Percentiles rank a stretch among this genome's conserved stretches.
Conservation (phyloP, 2,113 vertebrate species). For the Zootoca vivipara region DNA sequence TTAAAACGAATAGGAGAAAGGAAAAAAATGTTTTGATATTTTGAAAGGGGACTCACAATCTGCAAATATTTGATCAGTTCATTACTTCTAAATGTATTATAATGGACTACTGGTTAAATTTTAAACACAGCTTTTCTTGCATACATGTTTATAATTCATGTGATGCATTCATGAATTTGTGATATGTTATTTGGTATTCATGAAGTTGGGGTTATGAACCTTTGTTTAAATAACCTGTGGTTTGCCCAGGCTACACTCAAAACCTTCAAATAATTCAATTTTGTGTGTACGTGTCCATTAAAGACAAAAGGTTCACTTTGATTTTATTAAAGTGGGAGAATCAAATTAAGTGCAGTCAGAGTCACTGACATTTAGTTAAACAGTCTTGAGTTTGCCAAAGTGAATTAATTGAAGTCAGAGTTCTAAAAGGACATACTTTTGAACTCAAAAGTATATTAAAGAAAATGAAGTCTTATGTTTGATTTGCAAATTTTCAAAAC, state of each 20-base stretch:
- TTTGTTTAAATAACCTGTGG: slow-evolving; percentile 1
- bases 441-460: not conserved
- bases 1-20: not conserved
- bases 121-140: slow-evolving; percentile 5
- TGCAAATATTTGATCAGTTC: not conserved
- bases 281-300: not conserved
- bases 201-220: not conserved
- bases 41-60: not conserved
- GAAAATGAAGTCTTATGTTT: not conserved
- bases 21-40: not conserved
- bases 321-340: not conserved
- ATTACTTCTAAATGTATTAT: not conserved
- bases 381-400: not conserved
- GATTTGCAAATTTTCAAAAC: not conserved
- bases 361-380: slow-evolving; percentile 5
- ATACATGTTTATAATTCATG: not conserved
- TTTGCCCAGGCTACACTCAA: not conserved
- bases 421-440: not conserved
- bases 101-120: not conserved
- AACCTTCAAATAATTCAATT: not conserved
- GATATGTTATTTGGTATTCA: not conserved
- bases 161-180: not conserved
- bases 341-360: not conserved
- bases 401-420: not conserved
- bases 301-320: not conserved